Conservation (phyloP, 2,797 vertebrate species). For the Sarcoramphus papa region DNA sequence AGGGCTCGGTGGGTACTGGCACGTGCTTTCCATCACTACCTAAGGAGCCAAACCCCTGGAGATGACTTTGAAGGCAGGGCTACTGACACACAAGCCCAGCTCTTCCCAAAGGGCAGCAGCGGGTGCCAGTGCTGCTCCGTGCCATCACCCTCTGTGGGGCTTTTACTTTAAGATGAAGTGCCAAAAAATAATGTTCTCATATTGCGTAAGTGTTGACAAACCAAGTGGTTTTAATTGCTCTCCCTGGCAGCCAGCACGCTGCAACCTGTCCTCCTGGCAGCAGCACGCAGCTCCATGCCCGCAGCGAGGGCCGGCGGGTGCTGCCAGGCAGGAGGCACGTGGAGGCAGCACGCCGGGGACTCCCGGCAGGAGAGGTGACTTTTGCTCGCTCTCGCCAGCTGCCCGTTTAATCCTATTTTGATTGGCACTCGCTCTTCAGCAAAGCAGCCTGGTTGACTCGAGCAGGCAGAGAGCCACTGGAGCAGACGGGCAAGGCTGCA, state of each 20-base stretch:
- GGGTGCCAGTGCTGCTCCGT: not conserved
- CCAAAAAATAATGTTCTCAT: not conserved
- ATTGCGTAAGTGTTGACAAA: not conserved
- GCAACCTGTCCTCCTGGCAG: not conserved
- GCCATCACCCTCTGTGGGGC: not conserved
- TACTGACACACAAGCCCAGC: not conserved
- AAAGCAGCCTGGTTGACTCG: not conserved
- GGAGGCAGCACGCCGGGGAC: not conserved
- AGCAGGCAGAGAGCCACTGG: not conserved
- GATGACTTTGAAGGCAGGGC: fast-evolving
- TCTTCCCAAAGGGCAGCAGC: not conserved
- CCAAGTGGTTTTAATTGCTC: not conserved
- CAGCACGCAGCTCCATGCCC: not conserved
- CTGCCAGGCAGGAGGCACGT: not conserved
- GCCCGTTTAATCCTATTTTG: not conserved
- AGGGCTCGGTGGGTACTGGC: not conserved
- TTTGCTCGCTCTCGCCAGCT: not conserved
- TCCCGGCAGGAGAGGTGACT: not conserved
- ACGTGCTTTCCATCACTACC: fast-evolving
- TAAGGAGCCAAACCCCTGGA: fast-evolving
- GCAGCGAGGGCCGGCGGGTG: not conserved
- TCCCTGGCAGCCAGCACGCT: not conserved
- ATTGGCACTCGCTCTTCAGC: not conserved
- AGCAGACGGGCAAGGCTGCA: not conserved
- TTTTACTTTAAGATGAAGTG: not conserved